phyloP scores from a whole-genome alignment of 2,888 invertebrate genomes.

The Diplolepis rosae region DNA sequence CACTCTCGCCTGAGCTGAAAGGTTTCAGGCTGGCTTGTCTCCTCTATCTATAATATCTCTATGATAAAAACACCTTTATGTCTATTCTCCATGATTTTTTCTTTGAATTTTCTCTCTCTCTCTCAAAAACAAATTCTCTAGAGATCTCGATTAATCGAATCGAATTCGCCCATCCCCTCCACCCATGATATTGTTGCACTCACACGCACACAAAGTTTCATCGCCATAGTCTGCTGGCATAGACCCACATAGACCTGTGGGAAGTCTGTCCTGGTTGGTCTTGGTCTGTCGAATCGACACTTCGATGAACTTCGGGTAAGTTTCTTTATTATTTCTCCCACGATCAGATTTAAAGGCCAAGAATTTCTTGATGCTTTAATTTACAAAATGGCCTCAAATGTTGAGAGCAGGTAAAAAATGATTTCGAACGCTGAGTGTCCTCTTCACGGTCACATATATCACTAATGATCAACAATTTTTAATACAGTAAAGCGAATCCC shows the following conservation, averaged over 20 bases:
- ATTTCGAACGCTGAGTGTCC: neutral
- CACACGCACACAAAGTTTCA: no score
- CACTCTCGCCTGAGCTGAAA: no score
- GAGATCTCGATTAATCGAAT: no score
- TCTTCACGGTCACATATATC: constrained; percentile 15
- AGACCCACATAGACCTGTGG: no score
- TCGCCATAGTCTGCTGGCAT: constrained; percentile 7
- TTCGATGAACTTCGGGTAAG: constrained; percentile 16
- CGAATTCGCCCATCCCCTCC: no score
- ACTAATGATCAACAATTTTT: constrained; percentile 26
- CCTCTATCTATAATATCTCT: no score
- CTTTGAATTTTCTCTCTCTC: no score
- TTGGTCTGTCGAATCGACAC: neutral
- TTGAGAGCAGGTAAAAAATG: neutral
- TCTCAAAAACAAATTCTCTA: no score
- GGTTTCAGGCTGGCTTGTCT: no score
- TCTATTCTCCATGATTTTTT: no score
- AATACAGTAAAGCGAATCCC: neutral
- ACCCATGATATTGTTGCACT: no score
- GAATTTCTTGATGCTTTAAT: neutral
- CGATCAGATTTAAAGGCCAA: neutral
- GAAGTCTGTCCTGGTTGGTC: constrained; percentile 2
- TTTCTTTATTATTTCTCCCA: neutral
- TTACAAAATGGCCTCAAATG: neutral
- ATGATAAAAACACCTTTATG: no score